phyloP scores from a whole-genome alignment of 2,888 invertebrate genomes.

The Diaprepes abbreviatus region DNA sequence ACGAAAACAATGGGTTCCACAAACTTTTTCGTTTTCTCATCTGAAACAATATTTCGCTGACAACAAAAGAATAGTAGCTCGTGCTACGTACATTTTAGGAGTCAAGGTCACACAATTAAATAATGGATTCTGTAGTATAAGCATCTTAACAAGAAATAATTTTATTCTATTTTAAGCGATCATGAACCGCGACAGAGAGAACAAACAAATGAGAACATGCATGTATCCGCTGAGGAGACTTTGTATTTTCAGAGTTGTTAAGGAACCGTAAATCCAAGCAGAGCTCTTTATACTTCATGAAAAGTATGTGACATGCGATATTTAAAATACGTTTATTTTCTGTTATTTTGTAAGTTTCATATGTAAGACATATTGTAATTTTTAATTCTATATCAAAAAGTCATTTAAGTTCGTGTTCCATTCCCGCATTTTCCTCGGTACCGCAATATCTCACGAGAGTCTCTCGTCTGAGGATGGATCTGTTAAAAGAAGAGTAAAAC shows the following conservation, averaged over 20 bases:
- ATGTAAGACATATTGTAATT: too few relatives aligned
- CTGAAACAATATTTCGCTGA: not conserved
- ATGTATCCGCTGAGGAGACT: conserved; percentile 28
- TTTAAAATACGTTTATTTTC: too few relatives aligned
- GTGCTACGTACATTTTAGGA: conserved; percentile 9
- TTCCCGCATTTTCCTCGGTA: too few relatives aligned
- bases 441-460: too few relatives aligned
- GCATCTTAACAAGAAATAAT: conserved; percentile 27
- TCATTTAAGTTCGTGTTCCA: too few relatives aligned
- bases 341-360: too few relatives aligned
- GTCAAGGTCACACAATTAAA: conserved; percentile 21
- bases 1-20: conserved; percentile 5
- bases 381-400: too few relatives aligned
- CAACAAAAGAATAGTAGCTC: conserved; percentile 19
- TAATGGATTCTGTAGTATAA: conserved; percentile 34
- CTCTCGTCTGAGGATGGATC: too few relatives aligned
- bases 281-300: too few relatives aligned
- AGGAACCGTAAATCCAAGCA: too few relatives aligned
- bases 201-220: conserved; percentile 25
- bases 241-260: conserved; percentile 6
- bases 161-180: conserved; percentile 27
- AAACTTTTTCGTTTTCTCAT: conserved; percentile 1
- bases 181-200: conserved; percentile 24
- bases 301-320: too few relatives aligned
- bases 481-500: too few relatives aligned